Evolutionary conservation across 2,113 vertebrate species (phyloP).

Genomic region (Accipiter cooperii): DNA sequence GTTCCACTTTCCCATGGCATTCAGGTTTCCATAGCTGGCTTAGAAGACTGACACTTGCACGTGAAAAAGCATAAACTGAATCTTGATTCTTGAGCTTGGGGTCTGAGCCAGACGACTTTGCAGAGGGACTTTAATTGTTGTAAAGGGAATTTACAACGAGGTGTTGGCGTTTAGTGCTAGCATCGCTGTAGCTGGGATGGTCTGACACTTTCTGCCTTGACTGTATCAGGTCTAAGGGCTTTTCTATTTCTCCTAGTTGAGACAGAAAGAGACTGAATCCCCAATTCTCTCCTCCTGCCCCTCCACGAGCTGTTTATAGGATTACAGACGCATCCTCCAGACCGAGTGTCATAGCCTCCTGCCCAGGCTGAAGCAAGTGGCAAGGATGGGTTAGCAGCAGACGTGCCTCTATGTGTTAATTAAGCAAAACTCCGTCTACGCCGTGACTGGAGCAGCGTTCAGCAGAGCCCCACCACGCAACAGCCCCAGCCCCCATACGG

Average conservation of each 20-base stretch:
- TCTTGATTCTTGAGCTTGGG: background rate
- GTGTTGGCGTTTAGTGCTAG: background rate
- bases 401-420: conserved; percentile 27
- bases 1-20: background rate
- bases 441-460: background rate
- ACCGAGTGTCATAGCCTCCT: background rate
- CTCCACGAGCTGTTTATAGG: background rate
- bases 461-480: background rate
- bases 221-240: background rate
- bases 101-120: background rate
- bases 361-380: background rate
- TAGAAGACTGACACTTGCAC: background rate
- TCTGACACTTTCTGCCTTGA: background rate
- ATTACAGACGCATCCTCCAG: background rate
- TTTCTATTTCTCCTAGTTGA: background rate
- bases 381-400: background rate
- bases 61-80: background rate
- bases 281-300: background rate
- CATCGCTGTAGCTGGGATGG: background rate
- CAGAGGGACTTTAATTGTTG: background rate
- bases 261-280: background rate
- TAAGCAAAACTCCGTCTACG: background rate
- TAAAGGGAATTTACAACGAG: background rate
- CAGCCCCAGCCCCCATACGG: background rate
- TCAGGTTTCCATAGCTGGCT: background rate